Evolutionary conservation across 2,888 invertebrate species (phyloP).

Genomic region (Melieria omissa): DNA sequence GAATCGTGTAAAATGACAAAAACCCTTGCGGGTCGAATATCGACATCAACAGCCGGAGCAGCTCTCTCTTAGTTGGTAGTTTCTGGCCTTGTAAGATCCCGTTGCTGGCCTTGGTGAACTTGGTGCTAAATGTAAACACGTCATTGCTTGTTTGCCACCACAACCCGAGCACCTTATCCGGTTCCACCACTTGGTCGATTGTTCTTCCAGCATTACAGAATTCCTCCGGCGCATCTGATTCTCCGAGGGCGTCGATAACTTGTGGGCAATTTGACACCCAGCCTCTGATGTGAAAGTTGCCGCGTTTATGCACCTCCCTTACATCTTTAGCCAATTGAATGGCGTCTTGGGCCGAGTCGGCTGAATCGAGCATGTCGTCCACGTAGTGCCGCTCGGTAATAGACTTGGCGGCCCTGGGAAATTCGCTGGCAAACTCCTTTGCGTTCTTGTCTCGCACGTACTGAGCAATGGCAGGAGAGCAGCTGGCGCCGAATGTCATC

Average conservation of each 20-base stretch:
- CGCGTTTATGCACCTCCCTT: conserved; percentile 14
- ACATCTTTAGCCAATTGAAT: too few species aligned
- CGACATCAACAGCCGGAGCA: conserved; percentile 38
- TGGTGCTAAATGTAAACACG: conserved; percentile 34
- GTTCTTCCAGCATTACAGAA: conserved; percentile 22
- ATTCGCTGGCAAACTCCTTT: conserved; percentile 36
- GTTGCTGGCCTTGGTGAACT: conserved; percentile 34
- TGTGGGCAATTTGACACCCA: background rate
- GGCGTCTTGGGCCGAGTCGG: too few species aligned
- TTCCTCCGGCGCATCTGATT: background rate
- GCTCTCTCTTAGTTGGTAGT: conserved; percentile 37
- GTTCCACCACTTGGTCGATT: conserved; percentile 28
- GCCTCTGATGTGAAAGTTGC: conserved; percentile 8
- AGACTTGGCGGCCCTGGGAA: conserved; percentile 39
- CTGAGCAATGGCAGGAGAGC: conserved; percentile 13
- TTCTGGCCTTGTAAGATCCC: conserved; percentile 20
- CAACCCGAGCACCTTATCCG: conserved; percentile 36
- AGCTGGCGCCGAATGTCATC: conserved; percentile 14
- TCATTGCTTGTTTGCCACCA: conserved; percentile 40
- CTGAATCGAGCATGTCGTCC: conserved; percentile 40
- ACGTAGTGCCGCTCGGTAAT: conserved; percentile 46
- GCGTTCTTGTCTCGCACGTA: conserved; percentile 32
- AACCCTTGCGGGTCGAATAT: conserved; percentile 41
- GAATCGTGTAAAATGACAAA: conserved; percentile 38
- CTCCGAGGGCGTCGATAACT: background rate